Evolutionary conservation across 2,888 invertebrate species (phyloP).

Genomic region (Resseliella maxima): DNA sequence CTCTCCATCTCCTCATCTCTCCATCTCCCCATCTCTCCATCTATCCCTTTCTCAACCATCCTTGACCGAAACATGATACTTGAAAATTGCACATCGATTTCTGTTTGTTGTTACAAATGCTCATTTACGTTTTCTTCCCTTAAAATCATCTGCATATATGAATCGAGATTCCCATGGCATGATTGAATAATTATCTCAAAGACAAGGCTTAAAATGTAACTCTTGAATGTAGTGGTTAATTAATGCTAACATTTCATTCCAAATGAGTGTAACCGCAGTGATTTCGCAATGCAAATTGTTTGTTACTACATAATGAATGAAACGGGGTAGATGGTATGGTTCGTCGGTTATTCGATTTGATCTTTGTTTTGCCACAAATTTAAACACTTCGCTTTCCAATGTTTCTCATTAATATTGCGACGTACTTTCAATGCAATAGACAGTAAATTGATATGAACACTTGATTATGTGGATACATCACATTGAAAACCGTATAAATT

Average conservation of each 20-base stretch:
- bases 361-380: neutral
- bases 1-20: no score
- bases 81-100: neutral
- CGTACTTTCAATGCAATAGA: neutral
- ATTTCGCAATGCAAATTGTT: slow-evolving; percentile 19
- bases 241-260: neutral
- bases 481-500: neutral
- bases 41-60: no score
- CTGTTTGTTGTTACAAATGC: neutral
- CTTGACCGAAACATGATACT: neutral
- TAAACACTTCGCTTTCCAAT: neutral
- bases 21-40: no score
- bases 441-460: neutral
- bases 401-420: neutral
- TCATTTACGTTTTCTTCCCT: neutral
- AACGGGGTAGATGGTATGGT: neutral
- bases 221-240: neutral
- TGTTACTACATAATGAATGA: slow-evolving; percentile 18
- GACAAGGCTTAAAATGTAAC: neutral
- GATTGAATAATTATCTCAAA: slow-evolving; percentile 3
- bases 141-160: neutral
- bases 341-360: neutral
- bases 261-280: neutral
- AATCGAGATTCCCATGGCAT: neutral
- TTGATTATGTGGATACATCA: neutral